These are phyloP conservation scores for Temnopleurus reevesii DNA, from an alignment of 53 echinoderm and acorn worm genomes.

Conservation along the genomic window DNA sequence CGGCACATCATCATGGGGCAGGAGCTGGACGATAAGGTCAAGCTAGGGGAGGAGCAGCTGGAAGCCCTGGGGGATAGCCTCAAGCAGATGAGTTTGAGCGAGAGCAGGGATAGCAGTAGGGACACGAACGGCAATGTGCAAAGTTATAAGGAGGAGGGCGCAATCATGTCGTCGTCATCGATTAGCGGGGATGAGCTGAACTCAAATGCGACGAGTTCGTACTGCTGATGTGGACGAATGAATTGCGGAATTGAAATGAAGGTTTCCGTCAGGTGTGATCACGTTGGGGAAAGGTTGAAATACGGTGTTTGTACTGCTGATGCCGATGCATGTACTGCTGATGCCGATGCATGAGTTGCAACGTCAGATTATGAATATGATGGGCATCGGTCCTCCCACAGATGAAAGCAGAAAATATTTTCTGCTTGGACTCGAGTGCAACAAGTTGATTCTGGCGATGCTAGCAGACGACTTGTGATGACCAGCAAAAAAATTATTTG, in stretches of 20 bases:
- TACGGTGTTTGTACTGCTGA: too few species aligned
- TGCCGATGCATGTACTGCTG: too few species aligned
- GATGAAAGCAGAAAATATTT: too few species aligned
- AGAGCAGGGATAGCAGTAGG: neutral
- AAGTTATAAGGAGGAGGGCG: conserved; percentile 13
- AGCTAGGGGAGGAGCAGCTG: conserved; percentile 87
- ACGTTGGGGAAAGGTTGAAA: too few species aligned
- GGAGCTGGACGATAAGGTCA: conserved; percentile 85
- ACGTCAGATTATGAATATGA: too few species aligned
- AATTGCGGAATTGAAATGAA: neutral
- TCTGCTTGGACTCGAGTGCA: too few species aligned
- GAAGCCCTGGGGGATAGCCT: conserved; percentile 83
- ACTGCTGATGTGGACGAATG: conserved; percentile 30
- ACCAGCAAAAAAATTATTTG: too few species aligned
- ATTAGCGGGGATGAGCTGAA: neutral
- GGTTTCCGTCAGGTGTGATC: too few species aligned
- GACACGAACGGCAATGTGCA: conserved; percentile 43
- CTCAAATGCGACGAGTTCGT: conserved; percentile 33
- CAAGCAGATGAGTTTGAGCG: conserved; percentile 40
- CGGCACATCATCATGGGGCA: conserved; percentile 76
- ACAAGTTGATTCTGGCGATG: too few species aligned
- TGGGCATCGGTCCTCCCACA: too few species aligned
- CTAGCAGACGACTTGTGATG: too few species aligned
- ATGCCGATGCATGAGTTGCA: too few species aligned
- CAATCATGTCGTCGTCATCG: neutral